Conservation (phyloP, 2,888 invertebrate species). For the Eilema caniola region DNA sequence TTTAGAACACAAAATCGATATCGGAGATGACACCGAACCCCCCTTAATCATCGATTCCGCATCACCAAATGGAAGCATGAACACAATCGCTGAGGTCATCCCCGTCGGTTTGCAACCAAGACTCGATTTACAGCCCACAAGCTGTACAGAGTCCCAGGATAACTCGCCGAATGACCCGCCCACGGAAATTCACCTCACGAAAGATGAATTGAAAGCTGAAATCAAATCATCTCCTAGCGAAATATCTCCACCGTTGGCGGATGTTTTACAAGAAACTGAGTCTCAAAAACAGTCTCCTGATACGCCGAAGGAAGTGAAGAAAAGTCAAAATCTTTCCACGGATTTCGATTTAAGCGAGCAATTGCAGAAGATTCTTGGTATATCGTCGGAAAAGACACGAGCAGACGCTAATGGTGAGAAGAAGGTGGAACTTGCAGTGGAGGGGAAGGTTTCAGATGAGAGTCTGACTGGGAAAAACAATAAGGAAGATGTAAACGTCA, state of each 20-base stretch:
- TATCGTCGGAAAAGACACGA: slow-evolving; percentile 80
- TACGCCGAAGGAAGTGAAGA: slow-evolving; percentile 81
- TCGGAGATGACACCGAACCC: slow-evolving; percentile 83
- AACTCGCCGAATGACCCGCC: slow-evolving; percentile 80
- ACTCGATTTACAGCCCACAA: slow-evolving; percentile 70
- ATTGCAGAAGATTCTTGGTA: slow-evolving; percentile 82
- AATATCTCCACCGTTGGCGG: slow-evolving; percentile 79
- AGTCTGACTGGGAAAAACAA: slow-evolving; percentile 8
- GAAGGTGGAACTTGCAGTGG: slow-evolving; percentile 73
- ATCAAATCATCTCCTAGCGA: slow-evolving; percentile 80
- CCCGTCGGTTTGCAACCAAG: slow-evolving; percentile 77
- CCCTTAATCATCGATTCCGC: slow-evolving; percentile 81
- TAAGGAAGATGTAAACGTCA: slow-evolving; percentile 55
- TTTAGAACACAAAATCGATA: slow-evolving; percentile 83
- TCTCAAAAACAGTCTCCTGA: slow-evolving; percentile 80
- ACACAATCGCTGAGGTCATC: slow-evolving; percentile 81
- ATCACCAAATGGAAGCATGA: slow-evolving; percentile 80
- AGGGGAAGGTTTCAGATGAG: slow-evolving; percentile 75
- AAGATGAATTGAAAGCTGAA: slow-evolving; percentile 70
- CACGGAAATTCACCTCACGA: slow-evolving; percentile 79
- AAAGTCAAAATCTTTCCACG: slow-evolving; percentile 83
- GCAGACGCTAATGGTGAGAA: slow-evolving; percentile 70
- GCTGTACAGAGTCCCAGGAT: slow-evolving; percentile 76
- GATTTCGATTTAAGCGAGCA: slow-evolving; percentile 84
- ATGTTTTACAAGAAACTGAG: slow-evolving; percentile 66